Percentiles rank a stretch among this genome's conserved stretches.
Evolutionary conservation across 2,113 vertebrate species (phyloP).

Genomic region (Micromys minutus): DNA sequence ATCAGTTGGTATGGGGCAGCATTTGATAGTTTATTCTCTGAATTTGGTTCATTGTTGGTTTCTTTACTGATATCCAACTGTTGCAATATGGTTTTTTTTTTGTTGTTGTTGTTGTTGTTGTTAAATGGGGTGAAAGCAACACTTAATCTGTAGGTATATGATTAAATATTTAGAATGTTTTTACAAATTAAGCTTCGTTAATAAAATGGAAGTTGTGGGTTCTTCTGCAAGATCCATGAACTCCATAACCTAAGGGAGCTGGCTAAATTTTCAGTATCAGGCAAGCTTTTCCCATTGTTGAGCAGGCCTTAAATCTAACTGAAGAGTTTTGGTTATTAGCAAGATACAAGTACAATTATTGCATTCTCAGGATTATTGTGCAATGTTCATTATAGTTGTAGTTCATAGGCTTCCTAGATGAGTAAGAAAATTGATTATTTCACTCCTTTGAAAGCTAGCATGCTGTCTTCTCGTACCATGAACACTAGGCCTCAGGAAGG

Average conservation of each 20-base stretch:
- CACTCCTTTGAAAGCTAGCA: neutral
- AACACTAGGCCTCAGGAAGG: neutral
- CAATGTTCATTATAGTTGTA: neutral
- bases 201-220: neutral
- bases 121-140: neutral
- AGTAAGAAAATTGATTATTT: neutral
- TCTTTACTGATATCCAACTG: neutral
- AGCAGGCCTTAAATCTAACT: neutral
- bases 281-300: neutral
- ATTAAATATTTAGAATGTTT: neutral
- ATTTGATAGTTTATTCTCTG: neutral
- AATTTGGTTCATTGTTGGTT: neutral
- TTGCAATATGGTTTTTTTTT: neutral
- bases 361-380: neutral
- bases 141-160: neutral
- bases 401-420: neutral
- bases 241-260: neutral
- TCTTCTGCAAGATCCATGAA: neutral
- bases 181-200: neutral
- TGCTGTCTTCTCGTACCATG: neutral
- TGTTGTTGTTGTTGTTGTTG: too few relatives aligned
- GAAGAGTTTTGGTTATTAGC: neutral
- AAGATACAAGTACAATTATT: neutral
- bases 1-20: neutral
- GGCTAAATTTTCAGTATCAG: neutral